Base-by-base conservation (phyloP, 1,140 invertebrate genomes). In the Drosophila baimaii region DNA sequence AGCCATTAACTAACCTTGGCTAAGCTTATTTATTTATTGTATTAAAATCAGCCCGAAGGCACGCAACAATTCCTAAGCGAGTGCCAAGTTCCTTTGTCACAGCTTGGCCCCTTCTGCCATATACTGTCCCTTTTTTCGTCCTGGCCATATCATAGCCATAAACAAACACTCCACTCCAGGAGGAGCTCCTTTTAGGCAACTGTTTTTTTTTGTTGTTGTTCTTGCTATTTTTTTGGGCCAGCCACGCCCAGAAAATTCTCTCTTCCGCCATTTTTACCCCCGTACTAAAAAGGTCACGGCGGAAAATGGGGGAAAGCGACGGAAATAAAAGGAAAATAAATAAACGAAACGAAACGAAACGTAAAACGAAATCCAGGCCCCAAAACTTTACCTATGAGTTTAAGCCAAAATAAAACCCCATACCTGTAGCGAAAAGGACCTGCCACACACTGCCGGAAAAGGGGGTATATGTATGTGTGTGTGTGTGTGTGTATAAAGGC, bases 181-280 rank as follows among this genome's bases (percentile, higher is more conserved):
- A n/a, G n/a, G n/a, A n/a, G n/a, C n/a, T n/a, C 31, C 49, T 74
- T 72, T 52, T 46, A 29, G 25, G 72, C 52, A 65, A 75, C 59
- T 70, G 47, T 43, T 64, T 47, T 66, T 35, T 6, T n/a, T 21
- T 33, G 12, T 52, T 21, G 15, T 52, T 15, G 13, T 19, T 25
- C 3, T 10, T 3, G 3, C 0, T 15, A 0, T 12, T 17, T 19
- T 31, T 35, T 52, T 15, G 49, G 46, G 68, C 37, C 62, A 69
- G 76, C 83, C 83, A 88, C 83, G 83, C 83, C 83, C 77, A 88
- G 79, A 88, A 88, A 88, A 83, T 85, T 61, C 37, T 55, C 55
- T 62, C 59, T 41, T 15, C 70, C 13, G 10, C 25, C 35, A 62
- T 15, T 27, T 21, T 17, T 7, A n/a, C 27, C 41, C 41, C 47